Percentiles rank a stretch among this genome's conserved stretches.
These are phyloP conservation scores for Xiphophorus hellerii DNA, from an alignment of 2,113 vertebrate species.

Conservation along the genomic window DNA sequence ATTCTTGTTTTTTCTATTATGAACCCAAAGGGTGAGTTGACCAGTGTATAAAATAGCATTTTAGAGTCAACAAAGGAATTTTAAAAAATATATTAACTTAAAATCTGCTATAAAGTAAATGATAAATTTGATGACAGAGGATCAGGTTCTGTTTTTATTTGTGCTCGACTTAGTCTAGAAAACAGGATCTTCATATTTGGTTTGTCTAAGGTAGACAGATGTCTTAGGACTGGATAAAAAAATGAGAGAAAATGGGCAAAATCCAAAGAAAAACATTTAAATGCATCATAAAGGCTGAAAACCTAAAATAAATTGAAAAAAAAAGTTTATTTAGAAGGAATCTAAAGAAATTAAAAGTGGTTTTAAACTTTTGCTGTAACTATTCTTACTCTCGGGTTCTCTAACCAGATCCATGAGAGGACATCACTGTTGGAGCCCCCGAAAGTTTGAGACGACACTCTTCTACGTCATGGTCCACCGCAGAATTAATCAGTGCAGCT, in stretches of 20 bases:
- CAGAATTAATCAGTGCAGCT: conserved; percentile 38
- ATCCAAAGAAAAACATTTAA: background rate
- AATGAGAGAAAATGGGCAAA: background rate
- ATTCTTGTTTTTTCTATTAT: background rate
- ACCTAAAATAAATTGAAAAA: background rate
- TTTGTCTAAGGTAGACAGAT: background rate
- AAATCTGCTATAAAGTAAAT: background rate
- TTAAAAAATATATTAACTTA: background rate
- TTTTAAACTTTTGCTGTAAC: background rate
- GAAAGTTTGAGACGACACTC: conserved; percentile 7
- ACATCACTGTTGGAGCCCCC: background rate
- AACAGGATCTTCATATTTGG: background rate
- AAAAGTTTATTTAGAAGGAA: background rate
- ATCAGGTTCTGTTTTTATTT: background rate
- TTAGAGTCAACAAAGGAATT: background rate
- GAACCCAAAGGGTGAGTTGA: background rate
- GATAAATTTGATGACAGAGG: background rate
- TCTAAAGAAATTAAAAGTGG: background rate
- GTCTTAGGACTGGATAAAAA: background rate
- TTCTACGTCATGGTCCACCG: background rate
- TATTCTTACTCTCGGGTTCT: background rate
- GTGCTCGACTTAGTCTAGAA: background rate
- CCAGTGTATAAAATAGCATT: background rate
- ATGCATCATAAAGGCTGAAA: background rate
- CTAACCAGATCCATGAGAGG: background rate